Evolutionary conservation across 2,797 vertebrate species (phyloP).

Genomic region (Spatula clypeata): DNA sequence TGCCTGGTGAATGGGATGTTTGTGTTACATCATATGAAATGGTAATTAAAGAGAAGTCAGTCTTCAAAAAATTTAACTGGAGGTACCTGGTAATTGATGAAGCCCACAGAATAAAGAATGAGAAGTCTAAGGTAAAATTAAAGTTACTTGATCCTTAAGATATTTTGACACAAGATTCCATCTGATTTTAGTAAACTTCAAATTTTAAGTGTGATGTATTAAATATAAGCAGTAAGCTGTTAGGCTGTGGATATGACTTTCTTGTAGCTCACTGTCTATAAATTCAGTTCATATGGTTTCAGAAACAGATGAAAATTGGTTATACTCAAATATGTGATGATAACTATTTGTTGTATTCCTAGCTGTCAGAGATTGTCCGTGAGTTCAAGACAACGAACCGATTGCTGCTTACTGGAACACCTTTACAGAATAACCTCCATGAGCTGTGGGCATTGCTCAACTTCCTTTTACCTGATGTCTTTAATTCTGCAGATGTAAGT

Average conservation of each 20-base stretch:
- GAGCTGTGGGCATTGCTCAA: slow-evolving; percentile 93
- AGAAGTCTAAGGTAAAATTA: slow-evolving; percentile 88
- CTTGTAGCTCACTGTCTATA: background rate
- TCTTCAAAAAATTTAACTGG: slow-evolving; percentile 91
- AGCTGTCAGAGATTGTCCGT: slow-evolving; percentile 92
- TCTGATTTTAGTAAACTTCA: background rate
- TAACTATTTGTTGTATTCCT: slow-evolving; percentile 27
- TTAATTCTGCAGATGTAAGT: slow-evolving; percentile 93
- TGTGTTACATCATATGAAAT: slow-evolving; percentile 90
- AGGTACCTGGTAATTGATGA: slow-evolving; percentile 89
- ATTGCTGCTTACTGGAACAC: slow-evolving; percentile 91
- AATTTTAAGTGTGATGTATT: background rate
- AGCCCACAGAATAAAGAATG: slow-evolving; percentile 90
- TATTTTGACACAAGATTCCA: background rate
- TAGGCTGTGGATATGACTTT: background rate
- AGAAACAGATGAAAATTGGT: background rate
- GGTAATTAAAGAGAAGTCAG: slow-evolving; percentile 89
- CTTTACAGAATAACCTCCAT: slow-evolving; percentile 92
- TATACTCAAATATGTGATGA: background rate
- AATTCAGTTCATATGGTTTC: background rate
- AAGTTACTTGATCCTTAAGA: background rate
- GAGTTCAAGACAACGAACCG: slow-evolving; percentile 94
- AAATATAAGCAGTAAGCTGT: rapidly evolving
- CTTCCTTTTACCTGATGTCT: slow-evolving; percentile 92
- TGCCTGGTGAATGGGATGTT: slow-evolving; percentile 90